Evolutionary conservation across 2,888 invertebrate species (phyloP).

Genomic region (Operophtera brumata): DNA sequence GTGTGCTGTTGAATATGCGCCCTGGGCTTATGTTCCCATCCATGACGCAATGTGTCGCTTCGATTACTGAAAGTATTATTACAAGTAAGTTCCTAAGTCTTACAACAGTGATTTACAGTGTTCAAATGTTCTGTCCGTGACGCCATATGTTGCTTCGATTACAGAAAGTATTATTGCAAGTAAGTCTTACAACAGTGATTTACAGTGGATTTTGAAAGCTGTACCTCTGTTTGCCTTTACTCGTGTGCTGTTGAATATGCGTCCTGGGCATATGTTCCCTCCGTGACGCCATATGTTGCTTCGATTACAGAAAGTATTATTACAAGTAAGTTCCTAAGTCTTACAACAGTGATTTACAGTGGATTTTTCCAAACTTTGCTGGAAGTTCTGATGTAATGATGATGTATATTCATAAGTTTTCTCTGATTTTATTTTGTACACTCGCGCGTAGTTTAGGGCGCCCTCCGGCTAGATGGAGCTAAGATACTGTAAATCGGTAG

Average conservation of each 20-base stretch:
- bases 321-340: conserved; percentile 18
- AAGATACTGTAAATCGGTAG: too few species aligned
- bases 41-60: conserved; percentile 55
- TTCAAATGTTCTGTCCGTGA: too few species aligned
- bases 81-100: too few species aligned
- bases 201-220: too few species aligned
- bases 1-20: conserved; percentile 33
- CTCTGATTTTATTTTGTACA: neutral
- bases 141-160: too few species aligned
- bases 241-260: conserved; percentile 31
- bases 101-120: too few species aligned
- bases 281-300: conserved; percentile 54
- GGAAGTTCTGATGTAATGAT: neutral
- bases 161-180: too few species aligned
- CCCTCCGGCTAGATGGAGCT: too few species aligned
- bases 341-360: conserved; percentile 42
- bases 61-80: conserved; percentile 49
- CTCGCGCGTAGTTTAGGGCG: too few species aligned
- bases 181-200: too few species aligned
- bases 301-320: conserved; percentile 50
- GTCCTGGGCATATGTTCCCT: conserved; percentile 45
- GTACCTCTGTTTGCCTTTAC: neutral
- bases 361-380: conserved; percentile 29
- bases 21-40: conserved; percentile 44
- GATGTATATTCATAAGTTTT: conserved; percentile 9